phyloP scores from a whole-genome alignment of 2,113 vertebrate genomes.

The Phrynosoma blainvillii region DNA sequence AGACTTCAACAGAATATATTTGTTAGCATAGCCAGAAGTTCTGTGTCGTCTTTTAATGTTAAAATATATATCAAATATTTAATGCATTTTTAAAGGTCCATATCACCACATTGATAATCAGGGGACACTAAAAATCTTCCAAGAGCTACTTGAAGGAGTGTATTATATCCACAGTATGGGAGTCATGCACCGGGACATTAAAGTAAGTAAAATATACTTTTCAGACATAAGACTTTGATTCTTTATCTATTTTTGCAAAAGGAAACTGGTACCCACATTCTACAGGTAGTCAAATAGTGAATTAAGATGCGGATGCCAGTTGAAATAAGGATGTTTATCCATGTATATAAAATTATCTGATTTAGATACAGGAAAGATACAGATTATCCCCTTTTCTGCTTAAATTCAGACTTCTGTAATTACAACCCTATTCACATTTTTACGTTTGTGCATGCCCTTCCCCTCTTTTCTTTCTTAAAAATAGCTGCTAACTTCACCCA shows the following conservation, averaged over 20 bases:
- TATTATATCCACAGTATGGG: constrained; percentile 92
- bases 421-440: neutral
- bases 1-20: neutral
- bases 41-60: neutral
- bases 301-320: neutral
- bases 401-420: neutral
- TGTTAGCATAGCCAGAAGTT: neutral
- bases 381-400: neutral
- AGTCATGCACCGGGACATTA: constrained; percentile 96
- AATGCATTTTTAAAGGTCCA: constrained; percentile 69
- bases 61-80: neutral
- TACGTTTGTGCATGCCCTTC: neutral
- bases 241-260: neutral
- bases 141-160: constrained; percentile 88
- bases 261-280: neutral
- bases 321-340: neutral
- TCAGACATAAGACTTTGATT: neutral
- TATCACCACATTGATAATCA: constrained; percentile 79
- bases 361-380: neutral
- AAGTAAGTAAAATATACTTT: constrained; percentile 77
- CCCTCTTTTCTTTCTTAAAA: neutral
- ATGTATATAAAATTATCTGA: neutral
- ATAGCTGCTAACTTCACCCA: neutral
- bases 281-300: neutral
- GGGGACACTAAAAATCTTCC: constrained; percentile 83